Evolutionary conservation across 2,888 invertebrate species (phyloP).

Genomic region (Oeneis ivallda): DNA sequence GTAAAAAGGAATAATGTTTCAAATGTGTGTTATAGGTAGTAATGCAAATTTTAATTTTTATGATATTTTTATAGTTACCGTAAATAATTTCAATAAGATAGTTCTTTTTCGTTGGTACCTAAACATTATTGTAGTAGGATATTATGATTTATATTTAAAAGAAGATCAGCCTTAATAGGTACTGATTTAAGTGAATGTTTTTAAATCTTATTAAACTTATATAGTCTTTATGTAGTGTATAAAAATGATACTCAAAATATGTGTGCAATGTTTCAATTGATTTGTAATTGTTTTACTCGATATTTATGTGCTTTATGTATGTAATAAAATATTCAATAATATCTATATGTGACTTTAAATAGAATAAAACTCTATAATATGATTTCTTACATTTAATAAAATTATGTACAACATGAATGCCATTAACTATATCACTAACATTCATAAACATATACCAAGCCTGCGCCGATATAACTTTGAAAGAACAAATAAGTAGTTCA

Average conservation of each 20-base stretch:
- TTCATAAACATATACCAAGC: slow-evolving; percentile 35
- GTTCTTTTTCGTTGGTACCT: too few relatives aligned
- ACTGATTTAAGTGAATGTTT: not conserved
- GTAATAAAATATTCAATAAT: slow-evolving; percentile 21
- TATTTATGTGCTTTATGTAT: slow-evolving; percentile 14
- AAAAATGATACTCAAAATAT: slow-evolving; percentile 14
- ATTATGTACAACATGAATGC: slow-evolving; percentile 65
- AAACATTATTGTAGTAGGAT: too few relatives aligned
- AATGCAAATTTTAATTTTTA: not conserved
- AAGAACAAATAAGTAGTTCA: slow-evolving; percentile 27
- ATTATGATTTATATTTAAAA: too few relatives aligned
- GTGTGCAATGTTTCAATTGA: slow-evolving; percentile 17
- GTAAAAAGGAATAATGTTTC: too few relatives aligned
- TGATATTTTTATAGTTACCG: not conserved
- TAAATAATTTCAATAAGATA: not conserved
- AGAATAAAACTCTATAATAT: slow-evolving; percentile 46
- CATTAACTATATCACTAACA: slow-evolving; percentile 38
- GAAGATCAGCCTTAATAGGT: too few relatives aligned
- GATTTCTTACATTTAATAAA: slow-evolving; percentile 53
- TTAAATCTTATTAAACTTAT: not conserved
- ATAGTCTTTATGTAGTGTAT: too few relatives aligned
- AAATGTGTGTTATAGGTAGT: not conserved
- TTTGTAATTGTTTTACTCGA: slow-evolving; percentile 12
- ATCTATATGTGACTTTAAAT: not conserved
- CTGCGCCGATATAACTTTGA: slow-evolving; percentile 26